These are phyloP conservation scores for Belgica antarctica DNA, from an alignment of 2,888 invertebrate genomes.

Conservation along the genomic window DNA sequence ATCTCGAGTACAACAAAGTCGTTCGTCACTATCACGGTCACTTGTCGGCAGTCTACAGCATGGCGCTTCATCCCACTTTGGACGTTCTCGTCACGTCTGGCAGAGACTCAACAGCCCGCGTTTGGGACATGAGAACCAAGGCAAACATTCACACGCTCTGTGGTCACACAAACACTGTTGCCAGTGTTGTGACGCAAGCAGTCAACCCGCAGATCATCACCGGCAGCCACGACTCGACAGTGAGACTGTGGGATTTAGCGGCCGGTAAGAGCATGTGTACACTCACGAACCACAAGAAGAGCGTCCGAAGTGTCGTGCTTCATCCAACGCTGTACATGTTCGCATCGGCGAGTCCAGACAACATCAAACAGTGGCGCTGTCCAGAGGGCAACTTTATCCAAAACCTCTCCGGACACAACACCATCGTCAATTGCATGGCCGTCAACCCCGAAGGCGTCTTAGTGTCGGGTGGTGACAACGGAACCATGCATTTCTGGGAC, in stretches of 20 bases:
- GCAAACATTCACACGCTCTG: conserved; percentile 94
- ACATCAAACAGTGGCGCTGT: conserved; percentile 99
- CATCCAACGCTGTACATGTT: conserved; percentile 87
- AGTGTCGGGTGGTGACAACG: conserved; percentile 98
- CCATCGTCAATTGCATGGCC: conserved; percentile 95
- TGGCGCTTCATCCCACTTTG: conserved; percentile 91
- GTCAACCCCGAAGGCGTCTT: conserved; percentile 93
- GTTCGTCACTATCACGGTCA: conserved; percentile 99
- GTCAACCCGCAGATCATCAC: conserved; percentile 93
- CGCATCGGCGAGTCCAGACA: conserved; percentile 96
- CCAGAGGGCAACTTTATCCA: conserved; percentile 97
- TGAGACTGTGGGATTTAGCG: conserved; percentile 95
- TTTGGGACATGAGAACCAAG: conserved; percentile 99
- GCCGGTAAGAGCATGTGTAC: conserved; percentile 93
- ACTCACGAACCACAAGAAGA: conserved; percentile 98
- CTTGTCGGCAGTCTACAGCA: conserved; percentile 89
- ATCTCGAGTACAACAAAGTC: conserved; percentile 96
- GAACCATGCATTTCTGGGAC: conserved; percentile 96
- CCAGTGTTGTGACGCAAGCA: conserved; percentile 89
- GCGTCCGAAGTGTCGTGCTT: conserved; percentile 73
- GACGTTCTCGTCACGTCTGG: conserved; percentile 94
- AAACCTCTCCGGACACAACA: conserved; percentile 94
- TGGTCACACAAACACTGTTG: conserved; percentile 97
- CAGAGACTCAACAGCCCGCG: conserved; percentile 91
- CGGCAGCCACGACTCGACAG: conserved; percentile 93